phyloP scores from a whole-genome alignment of 2,113 vertebrate genomes.

The Monopterus albus region DNA sequence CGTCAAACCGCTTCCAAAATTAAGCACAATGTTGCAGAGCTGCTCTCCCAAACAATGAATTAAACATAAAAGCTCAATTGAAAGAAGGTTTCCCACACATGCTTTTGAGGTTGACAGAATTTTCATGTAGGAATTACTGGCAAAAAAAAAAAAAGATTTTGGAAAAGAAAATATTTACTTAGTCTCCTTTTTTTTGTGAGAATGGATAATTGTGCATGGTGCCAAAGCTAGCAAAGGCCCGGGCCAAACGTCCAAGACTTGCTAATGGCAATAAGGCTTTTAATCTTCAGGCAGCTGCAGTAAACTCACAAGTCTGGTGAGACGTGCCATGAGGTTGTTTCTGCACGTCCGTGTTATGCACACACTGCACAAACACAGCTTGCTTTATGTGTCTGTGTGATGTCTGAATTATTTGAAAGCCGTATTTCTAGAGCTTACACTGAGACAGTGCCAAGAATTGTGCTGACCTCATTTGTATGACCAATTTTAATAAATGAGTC shows the following conservation, averaged over 20 bases:
- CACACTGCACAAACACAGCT: conserved; percentile 31
- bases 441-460: conserved; percentile 31
- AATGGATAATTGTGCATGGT: conserved; percentile 15
- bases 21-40: conserved; percentile 23
- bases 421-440: conserved; percentile 39
- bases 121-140: conserved; percentile 14
- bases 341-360: conserved; percentile 17
- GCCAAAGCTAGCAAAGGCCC: conserved; percentile 45
- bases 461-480: conserved; percentile 46
- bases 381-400: conserved; percentile 19
- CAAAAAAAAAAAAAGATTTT: conserved; percentile 31
- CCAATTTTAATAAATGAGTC: conserved; percentile 36
- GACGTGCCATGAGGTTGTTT: conserved; percentile 35
- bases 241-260: conserved; percentile 34
- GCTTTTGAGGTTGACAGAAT: conserved; percentile 45
- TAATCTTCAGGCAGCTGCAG: conserved; percentile 54
- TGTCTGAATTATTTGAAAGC: conserved; percentile 44
- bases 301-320: conserved; percentile 31
- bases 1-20: conserved; percentile 46
- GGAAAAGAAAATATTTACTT: conserved; percentile 23
- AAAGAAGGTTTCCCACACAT: conserved; percentile 38
- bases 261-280: conserved; percentile 47
- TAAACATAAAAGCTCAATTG: conserved; percentile 44
- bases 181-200: background rate
- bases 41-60: conserved; percentile 48